These are phyloP conservation scores for Nylanderia fulva DNA, from an alignment of 1,140 invertebrate genomes.

Conservation along the genomic window DNA sequence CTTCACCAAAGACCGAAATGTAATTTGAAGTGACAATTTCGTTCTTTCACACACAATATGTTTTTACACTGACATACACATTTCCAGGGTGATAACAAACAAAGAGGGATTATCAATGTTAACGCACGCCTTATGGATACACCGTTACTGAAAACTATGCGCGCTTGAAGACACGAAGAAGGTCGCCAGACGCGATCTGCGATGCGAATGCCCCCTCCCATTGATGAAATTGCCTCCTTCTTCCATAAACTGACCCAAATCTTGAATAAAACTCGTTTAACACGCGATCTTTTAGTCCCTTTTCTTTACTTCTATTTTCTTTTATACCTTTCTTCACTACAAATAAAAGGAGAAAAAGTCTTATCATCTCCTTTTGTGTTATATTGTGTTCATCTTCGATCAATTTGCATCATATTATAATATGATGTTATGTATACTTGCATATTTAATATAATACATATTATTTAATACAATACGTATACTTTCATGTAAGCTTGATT, in stretches of 20 bases:
- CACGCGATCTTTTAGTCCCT: not conserved
- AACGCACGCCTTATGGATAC: not conserved
- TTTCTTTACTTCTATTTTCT: not conserved
- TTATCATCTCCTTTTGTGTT: no score
- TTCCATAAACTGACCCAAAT: constrained; percentile 25
- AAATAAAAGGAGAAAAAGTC: no score
- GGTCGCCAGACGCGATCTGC: constrained; percentile 1
- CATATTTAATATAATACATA: no score
- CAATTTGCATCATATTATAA: no score
- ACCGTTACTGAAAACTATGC: constrained; percentile 35
- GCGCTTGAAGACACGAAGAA: constrained; percentile 11
- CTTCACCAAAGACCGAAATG: not conserved
- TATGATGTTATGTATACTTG: no score
- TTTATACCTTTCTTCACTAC: no score
- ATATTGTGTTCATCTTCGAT: no score
- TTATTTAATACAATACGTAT: no score
- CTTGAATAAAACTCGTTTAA: not conserved
- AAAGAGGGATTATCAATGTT: not conserved
- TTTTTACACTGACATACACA: not conserved
- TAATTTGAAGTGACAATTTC: not conserved
- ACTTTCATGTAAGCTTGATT: no score
- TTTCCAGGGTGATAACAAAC: not conserved
- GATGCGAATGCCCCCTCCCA: not conserved
- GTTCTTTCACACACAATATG: no score
- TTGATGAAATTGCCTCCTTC: not conserved